Percentiles rank a stretch among this genome's conserved stretches.
Evolutionary conservation across 2,888 invertebrate species (phyloP).

Genomic region (Eubasilissa splendida): DNA sequence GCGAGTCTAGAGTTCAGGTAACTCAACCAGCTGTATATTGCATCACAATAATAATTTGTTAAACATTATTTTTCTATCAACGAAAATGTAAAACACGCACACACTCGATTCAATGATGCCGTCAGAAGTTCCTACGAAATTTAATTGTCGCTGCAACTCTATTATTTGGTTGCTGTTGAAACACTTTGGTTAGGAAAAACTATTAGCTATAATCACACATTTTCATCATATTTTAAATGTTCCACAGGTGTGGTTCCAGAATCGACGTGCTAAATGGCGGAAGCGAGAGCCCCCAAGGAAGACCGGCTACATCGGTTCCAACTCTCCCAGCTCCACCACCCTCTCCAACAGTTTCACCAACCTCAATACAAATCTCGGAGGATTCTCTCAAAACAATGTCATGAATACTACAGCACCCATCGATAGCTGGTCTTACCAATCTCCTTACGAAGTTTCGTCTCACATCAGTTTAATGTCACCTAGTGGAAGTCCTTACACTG

Average conservation of each 20-base stretch:
- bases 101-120: too few species aligned
- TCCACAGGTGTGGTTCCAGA: slow-evolving; percentile 86
- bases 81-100: too few species aligned
- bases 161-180: too few species aligned
- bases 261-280: slow-evolving; percentile 94
- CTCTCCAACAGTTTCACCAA: slow-evolving; percentile 76
- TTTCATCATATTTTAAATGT: not conserved
- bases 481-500: slow-evolving; percentile 77
- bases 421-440: slow-evolving; percentile 86
- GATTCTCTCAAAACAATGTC: slow-evolving; percentile 76
- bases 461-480: slow-evolving; percentile 83
- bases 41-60: too few species aligned
- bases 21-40: too few species aligned
- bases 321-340: slow-evolving; percentile 78
- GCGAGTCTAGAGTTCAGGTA: slow-evolving; percentile 79
- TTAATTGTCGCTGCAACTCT: too few species aligned
- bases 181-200: too few species aligned
- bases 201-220: too few species aligned
- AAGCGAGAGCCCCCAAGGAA: slow-evolving; percentile 95
- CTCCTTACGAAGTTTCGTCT: slow-evolving; percentile 84
- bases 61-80: too few species aligned
- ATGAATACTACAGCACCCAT: slow-evolving; percentile 76
- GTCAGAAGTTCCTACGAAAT: too few species aligned
- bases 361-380: slow-evolving; percentile 67
- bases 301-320: slow-evolving; percentile 84